These are phyloP conservation scores for Heliconius hewitsoni DNA, from an alignment of 1,140 invertebrate species.

Conservation along the genomic window DNA sequence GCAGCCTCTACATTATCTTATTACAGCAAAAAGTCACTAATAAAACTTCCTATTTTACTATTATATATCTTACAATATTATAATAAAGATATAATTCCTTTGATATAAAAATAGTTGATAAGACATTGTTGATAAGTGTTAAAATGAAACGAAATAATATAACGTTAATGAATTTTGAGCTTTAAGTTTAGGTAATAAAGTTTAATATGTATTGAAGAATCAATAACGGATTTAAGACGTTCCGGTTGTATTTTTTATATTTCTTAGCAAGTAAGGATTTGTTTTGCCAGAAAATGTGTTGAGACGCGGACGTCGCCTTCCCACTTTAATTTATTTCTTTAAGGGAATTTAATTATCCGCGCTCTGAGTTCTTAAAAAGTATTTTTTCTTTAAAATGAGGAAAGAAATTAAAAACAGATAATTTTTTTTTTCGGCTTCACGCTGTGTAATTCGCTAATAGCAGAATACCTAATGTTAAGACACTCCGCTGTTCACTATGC, in stretches of 20 bases:
- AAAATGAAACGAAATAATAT: constrained; percentile 8
- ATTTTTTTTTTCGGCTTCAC: too few relatives aligned
- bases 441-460: too few relatives aligned
- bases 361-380: neutral
- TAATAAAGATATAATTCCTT: neutral
- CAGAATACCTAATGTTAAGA: too few relatives aligned
- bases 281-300: constrained; percentile 58
- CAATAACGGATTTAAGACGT: constrained; percentile 46
- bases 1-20: constrained; percentile 57
- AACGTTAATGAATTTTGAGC: constrained; percentile 17
- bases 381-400: neutral
- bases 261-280: constrained; percentile 66
- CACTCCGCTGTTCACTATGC: too few relatives aligned
- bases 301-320: constrained; percentile 51
- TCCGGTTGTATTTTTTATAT: constrained; percentile 64
- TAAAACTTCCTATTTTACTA: neutral
- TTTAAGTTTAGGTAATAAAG: constrained; percentile 30
- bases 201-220: constrained; percentile 30
- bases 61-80: neutral
- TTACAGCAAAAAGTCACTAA: constrained; percentile 17
- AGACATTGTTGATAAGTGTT: constrained; percentile 3
- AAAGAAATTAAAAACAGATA: too few relatives aligned
- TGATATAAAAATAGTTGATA: neutral
- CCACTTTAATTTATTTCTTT: constrained; percentile 43
- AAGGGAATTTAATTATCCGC: constrained; percentile 37